phyloP scores from a whole-genome alignment of 2,888 invertebrate genomes.

The Caenorhabditis sulstoni region DNA sequence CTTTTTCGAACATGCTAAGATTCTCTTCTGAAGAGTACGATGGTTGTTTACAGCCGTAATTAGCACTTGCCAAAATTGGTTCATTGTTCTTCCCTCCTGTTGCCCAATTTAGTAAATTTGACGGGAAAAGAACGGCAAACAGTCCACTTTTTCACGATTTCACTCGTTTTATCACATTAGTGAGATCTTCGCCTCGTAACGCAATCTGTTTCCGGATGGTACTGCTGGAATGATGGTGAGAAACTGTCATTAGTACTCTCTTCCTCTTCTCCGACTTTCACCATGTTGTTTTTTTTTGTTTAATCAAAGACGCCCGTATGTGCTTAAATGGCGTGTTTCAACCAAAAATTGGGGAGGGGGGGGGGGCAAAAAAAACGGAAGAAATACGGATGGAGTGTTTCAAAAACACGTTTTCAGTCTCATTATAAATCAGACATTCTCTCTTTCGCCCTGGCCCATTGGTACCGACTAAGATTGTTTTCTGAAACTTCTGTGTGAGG shows the following conservation, averaged over 20 bases:
- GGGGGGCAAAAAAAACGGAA: too few relatives aligned
- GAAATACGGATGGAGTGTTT: neutral
- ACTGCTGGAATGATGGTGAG: neutral
- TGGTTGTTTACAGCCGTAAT: slow-evolving; percentile 21
- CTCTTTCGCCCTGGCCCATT: neutral
- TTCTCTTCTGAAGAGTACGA: too few relatives aligned
- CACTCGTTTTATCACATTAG: slow-evolving; percentile 36
- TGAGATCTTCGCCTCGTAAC: neutral
- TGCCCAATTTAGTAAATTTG: slow-evolving; percentile 1
- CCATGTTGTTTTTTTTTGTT: too few relatives aligned
- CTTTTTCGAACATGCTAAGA: too few relatives aligned
- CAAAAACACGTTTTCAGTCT: neutral
- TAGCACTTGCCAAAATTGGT: slow-evolving; percentile 20
- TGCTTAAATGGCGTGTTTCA: too few relatives aligned
- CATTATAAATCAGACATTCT: neutral
- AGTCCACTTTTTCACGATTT: neutral
- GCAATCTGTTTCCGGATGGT: slow-evolving; percentile 14
- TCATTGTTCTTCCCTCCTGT: slow-evolving; percentile 3
- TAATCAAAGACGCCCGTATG: too few relatives aligned
- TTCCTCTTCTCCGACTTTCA: too few relatives aligned
- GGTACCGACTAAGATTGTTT: neutral
- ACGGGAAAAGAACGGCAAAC: slow-evolving; percentile 10
- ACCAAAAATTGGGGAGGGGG: too few relatives aligned
- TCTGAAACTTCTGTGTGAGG: slow-evolving; percentile 18
- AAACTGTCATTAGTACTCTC: neutral